These are phyloP conservation scores for Megaceryle torquata DNA, from an alignment of 2,113 vertebrate genomes.

Conservation along the genomic window DNA sequence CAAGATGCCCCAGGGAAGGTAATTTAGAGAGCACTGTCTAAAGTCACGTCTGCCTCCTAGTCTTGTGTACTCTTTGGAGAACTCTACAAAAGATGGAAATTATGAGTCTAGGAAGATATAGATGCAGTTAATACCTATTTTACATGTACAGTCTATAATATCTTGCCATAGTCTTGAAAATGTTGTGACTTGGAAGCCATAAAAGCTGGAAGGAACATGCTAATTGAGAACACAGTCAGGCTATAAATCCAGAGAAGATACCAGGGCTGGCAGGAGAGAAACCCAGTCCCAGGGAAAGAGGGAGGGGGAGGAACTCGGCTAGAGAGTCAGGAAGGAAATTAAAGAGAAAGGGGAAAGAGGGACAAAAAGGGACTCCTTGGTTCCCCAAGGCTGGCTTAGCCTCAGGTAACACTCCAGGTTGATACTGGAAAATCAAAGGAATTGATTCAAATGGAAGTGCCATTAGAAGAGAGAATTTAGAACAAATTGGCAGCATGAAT, in stretches of 20 bases:
- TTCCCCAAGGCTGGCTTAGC: neutral
- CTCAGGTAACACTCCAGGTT: neutral
- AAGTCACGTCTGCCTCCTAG: neutral
- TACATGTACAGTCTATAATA: conserved; percentile 2
- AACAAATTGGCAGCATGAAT: neutral
- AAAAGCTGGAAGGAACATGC: conserved; percentile 53
- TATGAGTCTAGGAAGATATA: neutral
- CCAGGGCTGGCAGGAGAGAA: neutral
- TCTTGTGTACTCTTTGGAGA: neutral
- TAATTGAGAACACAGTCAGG: conserved; percentile 53
- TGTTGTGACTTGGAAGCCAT: conserved; percentile 57
- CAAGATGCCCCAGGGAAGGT: neutral
- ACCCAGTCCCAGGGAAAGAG: neutral
- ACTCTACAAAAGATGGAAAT: neutral
- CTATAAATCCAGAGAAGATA: conserved; percentile 40
- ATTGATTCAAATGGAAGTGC: conserved; percentile 9
- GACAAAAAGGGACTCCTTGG: neutral
- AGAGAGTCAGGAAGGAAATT: neutral
- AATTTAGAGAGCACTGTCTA: neutral
- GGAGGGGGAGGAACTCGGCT: neutral
- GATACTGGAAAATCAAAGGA: conserved; percentile 14
- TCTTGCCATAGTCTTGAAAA: conserved; percentile 44
- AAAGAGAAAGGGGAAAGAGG: neutral
- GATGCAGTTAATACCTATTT: conserved; percentile 39
- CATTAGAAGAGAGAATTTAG: neutral